phyloP scores from a whole-genome alignment of 2,888 invertebrate species.

The Standfussiana lucernea region DNA sequence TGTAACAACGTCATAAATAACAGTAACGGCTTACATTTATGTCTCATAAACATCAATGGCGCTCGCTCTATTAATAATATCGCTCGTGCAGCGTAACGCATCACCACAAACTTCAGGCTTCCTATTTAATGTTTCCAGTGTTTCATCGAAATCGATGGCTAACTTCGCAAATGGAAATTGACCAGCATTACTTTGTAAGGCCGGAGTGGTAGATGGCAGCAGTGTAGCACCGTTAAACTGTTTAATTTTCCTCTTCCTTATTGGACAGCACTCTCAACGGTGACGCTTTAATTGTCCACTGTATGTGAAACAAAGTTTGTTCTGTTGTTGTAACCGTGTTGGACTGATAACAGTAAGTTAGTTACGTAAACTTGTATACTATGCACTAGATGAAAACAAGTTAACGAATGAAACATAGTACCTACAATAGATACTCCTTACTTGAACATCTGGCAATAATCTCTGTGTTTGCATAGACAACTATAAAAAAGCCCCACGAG shows the following conservation, averaged over 20 bases:
- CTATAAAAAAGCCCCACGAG: not conserved
- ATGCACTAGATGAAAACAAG: not conserved
- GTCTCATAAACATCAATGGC: conserved; percentile 38
- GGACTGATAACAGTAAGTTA: conserved; percentile 23
- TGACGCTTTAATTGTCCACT: conserved; percentile 67
- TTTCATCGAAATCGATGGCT: conserved; percentile 55
- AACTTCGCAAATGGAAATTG: conserved; percentile 56
- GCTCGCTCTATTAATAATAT: conserved; percentile 37
- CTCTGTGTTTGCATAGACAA: not conserved
- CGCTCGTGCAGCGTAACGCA: conserved; percentile 12
- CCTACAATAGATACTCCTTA: not conserved
- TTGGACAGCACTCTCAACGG: conserved; percentile 49
- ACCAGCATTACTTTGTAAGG: conserved; percentile 46
- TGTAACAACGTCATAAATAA: conserved; percentile 34
- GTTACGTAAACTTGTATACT: conserved; percentile 10
- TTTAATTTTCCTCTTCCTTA: conserved; percentile 66
- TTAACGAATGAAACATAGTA: conserved; percentile 15
- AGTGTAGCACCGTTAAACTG: conserved; percentile 62
- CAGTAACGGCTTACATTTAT: conserved; percentile 13
- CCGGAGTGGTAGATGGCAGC: conserved; percentile 14
- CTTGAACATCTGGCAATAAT: not conserved
- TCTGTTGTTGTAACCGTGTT: conserved; percentile 26
- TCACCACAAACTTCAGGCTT: conserved; percentile 11
- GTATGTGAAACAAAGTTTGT: conserved; percentile 59
- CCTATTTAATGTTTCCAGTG: conserved; percentile 25